Percentiles rank a stretch among this genome's conserved stretches.
These are phyloP conservation scores for Saguinus imperator DNA, from an alignment of 2,113 vertebrate species.

Conservation along the genomic window DNA sequence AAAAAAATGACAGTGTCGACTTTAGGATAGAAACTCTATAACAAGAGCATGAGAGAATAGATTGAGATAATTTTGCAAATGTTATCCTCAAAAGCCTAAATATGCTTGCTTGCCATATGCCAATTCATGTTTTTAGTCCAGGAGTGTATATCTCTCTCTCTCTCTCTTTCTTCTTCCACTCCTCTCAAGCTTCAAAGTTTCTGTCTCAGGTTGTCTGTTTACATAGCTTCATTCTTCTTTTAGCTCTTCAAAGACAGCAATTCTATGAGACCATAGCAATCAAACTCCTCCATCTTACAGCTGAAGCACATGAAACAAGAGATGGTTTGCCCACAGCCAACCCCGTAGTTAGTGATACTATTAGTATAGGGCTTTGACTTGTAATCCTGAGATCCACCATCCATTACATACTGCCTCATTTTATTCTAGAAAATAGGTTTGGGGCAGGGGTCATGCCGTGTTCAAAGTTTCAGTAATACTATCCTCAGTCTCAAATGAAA, in stretches of 20 bases:
- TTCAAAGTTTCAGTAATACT: not conserved
- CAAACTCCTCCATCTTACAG: not conserved
- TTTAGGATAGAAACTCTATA: not conserved
- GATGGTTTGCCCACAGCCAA: not conserved
- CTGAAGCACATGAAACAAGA: not conserved
- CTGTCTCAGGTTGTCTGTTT: not conserved
- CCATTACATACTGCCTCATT: not conserved
- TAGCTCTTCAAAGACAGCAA: not conserved
- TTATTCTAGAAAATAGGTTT: not conserved
- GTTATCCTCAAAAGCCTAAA: not conserved
- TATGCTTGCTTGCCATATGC: not conserved
- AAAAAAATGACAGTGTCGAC: not conserved
- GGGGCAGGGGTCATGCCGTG: not conserved
- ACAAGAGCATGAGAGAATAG: not conserved
- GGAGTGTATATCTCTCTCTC: not conserved
- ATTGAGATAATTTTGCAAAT: not conserved
- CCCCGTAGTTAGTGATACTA: not conserved
- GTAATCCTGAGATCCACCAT: not conserved
- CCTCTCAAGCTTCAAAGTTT: not conserved
- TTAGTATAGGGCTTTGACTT: not conserved
- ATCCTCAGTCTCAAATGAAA: constrained; percentile 2
- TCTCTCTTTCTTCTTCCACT: not conserved
- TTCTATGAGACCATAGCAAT: not conserved
- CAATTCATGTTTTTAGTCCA: not conserved
- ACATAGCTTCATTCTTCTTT: not conserved